Conservation (phyloP, 2,113 vertebrate species). For the Pelmatolapia mariae region DNA sequence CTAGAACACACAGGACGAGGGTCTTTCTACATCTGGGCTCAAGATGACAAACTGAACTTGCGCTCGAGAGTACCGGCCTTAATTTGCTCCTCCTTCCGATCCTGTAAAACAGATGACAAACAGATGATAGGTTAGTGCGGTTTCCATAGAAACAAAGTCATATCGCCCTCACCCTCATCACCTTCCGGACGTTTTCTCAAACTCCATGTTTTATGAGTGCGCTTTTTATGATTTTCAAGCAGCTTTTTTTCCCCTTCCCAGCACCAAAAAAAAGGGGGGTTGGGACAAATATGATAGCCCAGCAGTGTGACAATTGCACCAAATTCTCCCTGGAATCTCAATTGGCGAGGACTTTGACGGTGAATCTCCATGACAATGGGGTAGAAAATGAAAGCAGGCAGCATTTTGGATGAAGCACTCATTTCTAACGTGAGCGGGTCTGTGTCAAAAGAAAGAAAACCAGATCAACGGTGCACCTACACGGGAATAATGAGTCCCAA, state of each 20-base stretch:
- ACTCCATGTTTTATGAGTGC: constrained; percentile 3
- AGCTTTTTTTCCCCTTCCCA: neutral
- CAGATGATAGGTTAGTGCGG: constrained; percentile 11
- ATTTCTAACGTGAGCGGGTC: constrained; percentile 9
- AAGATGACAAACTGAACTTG: constrained; percentile 65
- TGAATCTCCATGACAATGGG: constrained; percentile 50
- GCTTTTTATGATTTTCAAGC: constrained; percentile 23
- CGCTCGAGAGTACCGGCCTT: constrained; percentile 75
- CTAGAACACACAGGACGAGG: neutral
- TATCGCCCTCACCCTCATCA: neutral
- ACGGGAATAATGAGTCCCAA: neutral
- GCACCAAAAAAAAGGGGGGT: neutral
- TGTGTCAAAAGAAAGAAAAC: neutral
- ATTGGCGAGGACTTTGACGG: constrained; percentile 4
- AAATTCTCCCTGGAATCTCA: constrained; percentile 29
- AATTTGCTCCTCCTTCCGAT: constrained; percentile 74
- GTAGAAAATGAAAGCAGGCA: constrained; percentile 18
- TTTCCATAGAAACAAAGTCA: constrained; percentile 43
- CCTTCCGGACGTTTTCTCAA: constrained; percentile 11
- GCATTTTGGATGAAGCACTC: constrained; percentile 12
- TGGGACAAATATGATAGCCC: constrained; percentile 6
- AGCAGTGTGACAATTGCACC: constrained; percentile 24
- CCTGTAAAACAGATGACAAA: constrained; percentile 68
- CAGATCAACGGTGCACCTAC: neutral
- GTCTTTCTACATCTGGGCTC: constrained; percentile 39